Percentiles rank a stretch among this genome's conserved stretches.
Evolutionary conservation across 2,113 vertebrate species (phyloP).

Genomic region (Pelvicachromis taeniatus): DNA sequence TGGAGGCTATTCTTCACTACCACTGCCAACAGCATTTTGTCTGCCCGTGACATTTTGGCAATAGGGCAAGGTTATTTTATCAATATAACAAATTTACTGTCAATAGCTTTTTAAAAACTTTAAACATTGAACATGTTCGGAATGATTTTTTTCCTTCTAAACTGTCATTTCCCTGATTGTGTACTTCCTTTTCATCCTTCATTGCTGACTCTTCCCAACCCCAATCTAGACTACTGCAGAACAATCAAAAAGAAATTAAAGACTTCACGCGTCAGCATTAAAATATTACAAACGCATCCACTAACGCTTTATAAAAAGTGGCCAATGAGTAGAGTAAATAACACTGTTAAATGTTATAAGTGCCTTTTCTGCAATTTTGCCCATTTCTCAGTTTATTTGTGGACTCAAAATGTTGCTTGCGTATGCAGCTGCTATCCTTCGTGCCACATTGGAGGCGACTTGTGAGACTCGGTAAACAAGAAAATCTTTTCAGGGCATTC

Average conservation of each 20-base stretch:
- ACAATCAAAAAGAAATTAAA: neutral
- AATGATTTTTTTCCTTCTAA: neutral
- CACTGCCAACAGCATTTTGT: neutral
- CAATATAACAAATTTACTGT: neutral
- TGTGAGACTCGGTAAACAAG: neutral
- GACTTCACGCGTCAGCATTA: neutral
- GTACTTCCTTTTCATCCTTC: neutral
- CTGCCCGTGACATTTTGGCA: neutral
- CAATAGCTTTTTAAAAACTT: neutral
- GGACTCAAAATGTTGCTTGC: neutral
- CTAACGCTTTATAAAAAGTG: neutral
- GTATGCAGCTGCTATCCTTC: neutral
- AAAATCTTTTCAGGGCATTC: slow-evolving; percentile 1
- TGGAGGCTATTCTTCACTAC: neutral
- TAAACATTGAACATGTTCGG: neutral
- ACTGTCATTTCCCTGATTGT: neutral
- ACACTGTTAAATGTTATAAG: neutral
- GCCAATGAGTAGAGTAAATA: neutral
- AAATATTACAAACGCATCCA: neutral
- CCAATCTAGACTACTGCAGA: neutral
- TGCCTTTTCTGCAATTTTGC: neutral
- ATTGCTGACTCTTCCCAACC: neutral
- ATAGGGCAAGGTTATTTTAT: neutral
- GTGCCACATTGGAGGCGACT: neutral
- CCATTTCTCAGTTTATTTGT: slow-evolving; percentile 1